Evolutionary conservation across 2,113 vertebrate genomes (phyloP).

Genomic region (Eretmochelys imbricata): DNA sequence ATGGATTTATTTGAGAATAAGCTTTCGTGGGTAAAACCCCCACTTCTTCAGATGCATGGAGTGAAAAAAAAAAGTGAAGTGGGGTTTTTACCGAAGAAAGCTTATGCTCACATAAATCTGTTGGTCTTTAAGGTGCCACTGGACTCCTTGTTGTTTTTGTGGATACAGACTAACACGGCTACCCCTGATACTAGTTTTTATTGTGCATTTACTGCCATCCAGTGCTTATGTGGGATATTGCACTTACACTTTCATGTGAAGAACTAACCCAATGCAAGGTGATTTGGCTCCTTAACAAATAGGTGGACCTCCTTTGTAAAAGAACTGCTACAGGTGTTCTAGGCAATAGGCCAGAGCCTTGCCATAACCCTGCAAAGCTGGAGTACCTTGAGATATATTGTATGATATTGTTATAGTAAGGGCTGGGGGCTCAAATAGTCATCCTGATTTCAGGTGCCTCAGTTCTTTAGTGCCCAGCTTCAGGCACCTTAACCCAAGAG

Average conservation of each 20-base stretch:
- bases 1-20: too few relatives aligned
- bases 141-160: too few relatives aligned
- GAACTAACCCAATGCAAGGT: background rate
- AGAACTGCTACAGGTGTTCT: conserved; percentile 6
- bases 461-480: background rate
- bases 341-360: rapidly evolving
- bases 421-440: rapidly evolving
- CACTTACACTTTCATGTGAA: background rate
- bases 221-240: conserved; percentile 41
- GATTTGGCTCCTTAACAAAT: background rate
- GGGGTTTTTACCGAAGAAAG: too few relatives aligned
- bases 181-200: background rate
- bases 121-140: too few relatives aligned
- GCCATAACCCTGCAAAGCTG: background rate
- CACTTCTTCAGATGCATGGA: too few relatives aligned
- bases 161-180: too few relatives aligned
- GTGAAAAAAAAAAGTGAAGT: too few relatives aligned
- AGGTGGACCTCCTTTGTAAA: background rate
- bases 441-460: background rate
- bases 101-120: too few relatives aligned
- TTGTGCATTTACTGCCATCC: conserved; percentile 71
- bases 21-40: too few relatives aligned
- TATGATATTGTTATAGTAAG: background rate
- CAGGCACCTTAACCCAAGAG: background rate
- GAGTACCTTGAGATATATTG: rapidly evolving